Conservation (phyloP, 2,113 vertebrate genomes). For the Irena cyanogastra region DNA sequence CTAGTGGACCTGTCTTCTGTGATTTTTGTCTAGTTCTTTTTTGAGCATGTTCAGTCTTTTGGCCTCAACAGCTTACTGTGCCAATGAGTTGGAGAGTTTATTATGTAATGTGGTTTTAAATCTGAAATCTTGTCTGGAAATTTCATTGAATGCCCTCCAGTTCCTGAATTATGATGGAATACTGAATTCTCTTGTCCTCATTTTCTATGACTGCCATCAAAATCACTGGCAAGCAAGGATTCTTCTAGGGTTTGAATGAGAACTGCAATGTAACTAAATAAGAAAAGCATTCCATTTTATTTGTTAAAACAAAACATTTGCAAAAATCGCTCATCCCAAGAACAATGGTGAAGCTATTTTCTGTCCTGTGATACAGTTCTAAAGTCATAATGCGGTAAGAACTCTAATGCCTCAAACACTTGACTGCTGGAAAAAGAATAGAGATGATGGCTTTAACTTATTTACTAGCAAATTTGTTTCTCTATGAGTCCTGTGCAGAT, state of each 20-base stretch:
- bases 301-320: background rate
- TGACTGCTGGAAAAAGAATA: background rate
- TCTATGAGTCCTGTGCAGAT: background rate
- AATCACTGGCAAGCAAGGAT: background rate
- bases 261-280: background rate
- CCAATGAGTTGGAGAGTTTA: background rate
- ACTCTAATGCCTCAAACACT: background rate
- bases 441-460: background rate
- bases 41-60: background rate
- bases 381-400: background rate
- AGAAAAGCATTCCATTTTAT: background rate
- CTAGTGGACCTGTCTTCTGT: background rate
- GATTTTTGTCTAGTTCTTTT: background rate
- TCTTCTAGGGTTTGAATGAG: background rate
- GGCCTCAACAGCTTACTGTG: background rate
- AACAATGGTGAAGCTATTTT: background rate
- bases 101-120: background rate
- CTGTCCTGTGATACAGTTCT: background rate
- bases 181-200: background rate
- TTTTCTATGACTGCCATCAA: background rate
- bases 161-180: background rate
- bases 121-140: background rate
- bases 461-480: background rate
- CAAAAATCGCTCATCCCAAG: background rate
- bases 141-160: background rate